Evolutionary conservation across 2,888 invertebrate species (phyloP).

Genomic region (Gnatocerus cornutus): DNA sequence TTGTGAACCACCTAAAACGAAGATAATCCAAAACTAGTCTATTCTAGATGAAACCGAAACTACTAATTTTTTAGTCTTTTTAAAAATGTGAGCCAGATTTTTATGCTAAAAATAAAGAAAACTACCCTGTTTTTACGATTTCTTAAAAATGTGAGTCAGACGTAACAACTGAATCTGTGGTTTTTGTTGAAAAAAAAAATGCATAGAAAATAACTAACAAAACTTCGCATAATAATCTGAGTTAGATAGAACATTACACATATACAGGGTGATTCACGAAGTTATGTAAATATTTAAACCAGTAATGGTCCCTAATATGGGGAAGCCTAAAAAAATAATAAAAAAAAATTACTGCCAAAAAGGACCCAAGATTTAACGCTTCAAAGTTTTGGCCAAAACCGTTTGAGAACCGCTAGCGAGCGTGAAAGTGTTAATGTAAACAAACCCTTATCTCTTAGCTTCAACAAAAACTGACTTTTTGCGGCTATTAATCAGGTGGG

Average conservation of each 20-base stretch:
- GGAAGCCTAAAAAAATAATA: no score
- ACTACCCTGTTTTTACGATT: constrained; percentile 29
- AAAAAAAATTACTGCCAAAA: no score
- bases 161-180: constrained; percentile 34
- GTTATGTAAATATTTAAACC: neutral
- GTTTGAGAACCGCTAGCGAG: no score
- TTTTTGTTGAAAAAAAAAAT: constrained; percentile 32
- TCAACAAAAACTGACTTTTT: no score
- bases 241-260: constrained; percentile 23
- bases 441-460: no score
- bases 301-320: no score
- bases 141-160: constrained; percentile 35
- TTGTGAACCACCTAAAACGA: constrained; percentile 5
- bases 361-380: no score
- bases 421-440: no score
- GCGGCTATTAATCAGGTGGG: no score
- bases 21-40: constrained; percentile 30
- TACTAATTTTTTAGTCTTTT: constrained; percentile 25
- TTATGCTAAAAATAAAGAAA: constrained; percentile 34
- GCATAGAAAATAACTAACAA: constrained; percentile 30
- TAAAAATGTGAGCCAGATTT: constrained; percentile 34
- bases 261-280: no score
- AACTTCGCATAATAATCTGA: constrained; percentile 12
- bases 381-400: no score
- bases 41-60: constrained; percentile 9